Percentiles rank a stretch among this genome's conserved stretches.
Conservation (phyloP, 1,140 invertebrate genomes). For the Calliphora vicina region DNA sequence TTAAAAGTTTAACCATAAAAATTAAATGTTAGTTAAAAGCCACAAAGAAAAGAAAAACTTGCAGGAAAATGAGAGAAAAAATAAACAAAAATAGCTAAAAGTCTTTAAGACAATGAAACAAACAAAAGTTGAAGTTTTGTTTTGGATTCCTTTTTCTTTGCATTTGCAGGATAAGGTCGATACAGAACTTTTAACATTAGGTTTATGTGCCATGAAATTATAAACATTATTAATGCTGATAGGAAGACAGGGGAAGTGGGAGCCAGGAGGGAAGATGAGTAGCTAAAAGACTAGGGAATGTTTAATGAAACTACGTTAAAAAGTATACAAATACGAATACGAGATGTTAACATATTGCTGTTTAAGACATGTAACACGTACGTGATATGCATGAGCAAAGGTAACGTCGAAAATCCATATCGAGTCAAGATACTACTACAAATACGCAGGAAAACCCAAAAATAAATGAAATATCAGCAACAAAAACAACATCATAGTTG, state of each 20-base stretch:
- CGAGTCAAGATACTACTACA: background rate
- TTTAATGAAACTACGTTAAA: background rate
- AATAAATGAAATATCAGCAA: background rate
- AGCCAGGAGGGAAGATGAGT: background rate
- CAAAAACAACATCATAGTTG: background rate
- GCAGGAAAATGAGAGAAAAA: too few relatives aligned
- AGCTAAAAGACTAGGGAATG: background rate
- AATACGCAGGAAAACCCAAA: background rate
- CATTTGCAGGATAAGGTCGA: background rate
- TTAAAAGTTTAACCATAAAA: background rate
- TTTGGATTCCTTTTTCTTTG: background rate
- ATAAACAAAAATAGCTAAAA: background rate
- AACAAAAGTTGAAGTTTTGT: background rate
- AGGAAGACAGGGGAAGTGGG: background rate
- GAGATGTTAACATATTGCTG: slow-evolving; percentile 3
- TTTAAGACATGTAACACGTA: background rate
- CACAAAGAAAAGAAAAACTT: background rate
- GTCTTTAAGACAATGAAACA: background rate
- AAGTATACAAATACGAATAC: background rate
- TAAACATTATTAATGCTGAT: slow-evolving; percentile 2
- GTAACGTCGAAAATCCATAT: background rate
- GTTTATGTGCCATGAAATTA: slow-evolving; percentile 16
- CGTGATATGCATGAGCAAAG: background rate
- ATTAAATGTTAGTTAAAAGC: background rate
- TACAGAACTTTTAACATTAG: background rate